Base-by-base conservation (phyloP, 2,888 invertebrate species). In the Lapara coniferarum region DNA sequence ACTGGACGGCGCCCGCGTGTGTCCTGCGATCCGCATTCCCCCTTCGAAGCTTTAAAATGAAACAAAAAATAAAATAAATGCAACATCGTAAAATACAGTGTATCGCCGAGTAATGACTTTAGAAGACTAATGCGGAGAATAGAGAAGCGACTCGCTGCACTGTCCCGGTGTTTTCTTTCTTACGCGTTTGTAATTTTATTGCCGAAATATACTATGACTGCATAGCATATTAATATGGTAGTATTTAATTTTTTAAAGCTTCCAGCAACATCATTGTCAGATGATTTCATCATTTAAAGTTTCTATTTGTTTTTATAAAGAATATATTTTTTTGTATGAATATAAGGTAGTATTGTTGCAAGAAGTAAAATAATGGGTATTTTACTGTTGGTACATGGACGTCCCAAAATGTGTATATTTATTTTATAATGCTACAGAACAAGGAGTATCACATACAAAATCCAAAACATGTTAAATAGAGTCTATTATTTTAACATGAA, bases 1-100 rank as follows among this genome's bases (percentile, higher is more conserved):
- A 92, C 93, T 88, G 81, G 74, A 78, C 85, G 93, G 93, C 93
- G 93, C 93, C 93, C 86, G 85, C 81, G 83, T 79, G 81, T 87
- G 91, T 93, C 93, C 93, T 92, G 93, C 90, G 89, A 90, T 86
- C 87, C 89, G 92, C 90, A 89, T 91, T 92, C 90, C 88, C 88
- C 90, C 88, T 88, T 84, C 82, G 83, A 85, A 85, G 84, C 84
- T 85, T 88, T 85, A 85, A 89, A 89, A 91, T 85, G 85, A 85
- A 86, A 89, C 81, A 83, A 89, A 90, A 88, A 87, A 79, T 76
- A 82, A 78, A 81, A 83, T 86, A 87, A 89, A 86, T 75, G 78
- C 80, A 86, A 80, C 85, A 82, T 86, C 85, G 86, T 88, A 85
- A 87, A 89, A 89, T 88, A 89, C 86, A 87, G 82, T 85, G 84